phyloP scores from a whole-genome alignment of 2,113 vertebrate genomes.

The Pantherophis guttatus region DNA sequence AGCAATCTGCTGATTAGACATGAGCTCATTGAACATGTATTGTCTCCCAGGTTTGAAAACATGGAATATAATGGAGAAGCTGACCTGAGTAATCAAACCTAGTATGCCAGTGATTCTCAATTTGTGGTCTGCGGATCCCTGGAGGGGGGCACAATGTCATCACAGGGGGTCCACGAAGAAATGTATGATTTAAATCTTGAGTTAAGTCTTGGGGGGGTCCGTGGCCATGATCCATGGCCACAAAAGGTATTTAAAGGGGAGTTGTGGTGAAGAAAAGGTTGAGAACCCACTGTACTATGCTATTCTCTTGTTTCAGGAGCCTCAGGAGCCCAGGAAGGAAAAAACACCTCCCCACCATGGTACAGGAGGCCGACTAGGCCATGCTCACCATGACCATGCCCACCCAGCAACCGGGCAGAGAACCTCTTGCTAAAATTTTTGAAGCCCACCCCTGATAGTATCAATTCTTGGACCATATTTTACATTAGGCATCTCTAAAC shows the following conservation, averaged over 20 bases:
- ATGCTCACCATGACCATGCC: too few species aligned
- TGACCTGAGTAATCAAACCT: not conserved
- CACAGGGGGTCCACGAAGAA: not conserved
- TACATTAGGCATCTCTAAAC: not conserved
- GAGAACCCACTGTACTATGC: not conserved
- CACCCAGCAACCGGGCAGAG: too few species aligned
- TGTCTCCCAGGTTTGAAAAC: not conserved
- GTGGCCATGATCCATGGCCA: not conserved
- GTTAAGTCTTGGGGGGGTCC: not conserved
- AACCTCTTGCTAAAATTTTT: too few species aligned
- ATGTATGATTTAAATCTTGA: not conserved
- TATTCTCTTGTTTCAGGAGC: not conserved
- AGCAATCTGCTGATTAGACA: not conserved
- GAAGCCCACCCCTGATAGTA: not conserved
- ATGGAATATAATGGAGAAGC: not conserved
- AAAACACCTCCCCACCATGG: too few species aligned
- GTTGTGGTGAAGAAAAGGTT: not conserved
- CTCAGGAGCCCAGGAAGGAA: too few species aligned
- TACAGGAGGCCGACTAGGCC: too few species aligned
- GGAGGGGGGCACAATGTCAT: too few species aligned
- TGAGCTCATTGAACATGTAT: not conserved
- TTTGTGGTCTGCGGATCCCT: not conserved
- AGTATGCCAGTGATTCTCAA: not conserved
- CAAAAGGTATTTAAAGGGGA: not conserved
- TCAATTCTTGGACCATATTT: not conserved